Evolutionary conservation across 2,113 vertebrate species (phyloP).

Genomic region (Ctenodactylus gundi): DNA sequence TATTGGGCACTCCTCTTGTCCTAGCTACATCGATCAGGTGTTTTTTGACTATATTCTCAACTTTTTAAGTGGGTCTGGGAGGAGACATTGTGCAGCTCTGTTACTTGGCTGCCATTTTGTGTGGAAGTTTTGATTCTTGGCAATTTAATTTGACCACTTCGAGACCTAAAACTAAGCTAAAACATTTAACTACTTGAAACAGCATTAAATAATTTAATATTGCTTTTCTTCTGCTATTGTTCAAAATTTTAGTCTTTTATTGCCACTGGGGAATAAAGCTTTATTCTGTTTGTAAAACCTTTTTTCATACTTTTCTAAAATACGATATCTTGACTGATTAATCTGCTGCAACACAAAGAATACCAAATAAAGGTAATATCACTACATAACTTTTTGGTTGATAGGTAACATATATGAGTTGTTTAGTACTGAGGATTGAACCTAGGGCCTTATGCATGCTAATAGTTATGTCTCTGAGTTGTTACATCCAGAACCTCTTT

Average conservation of each 20-base stretch:
- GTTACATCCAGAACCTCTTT: no score
- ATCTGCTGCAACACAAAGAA: not conserved
- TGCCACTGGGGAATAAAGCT: not conserved
- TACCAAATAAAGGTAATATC: not conserved
- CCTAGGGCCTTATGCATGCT: not conserved
- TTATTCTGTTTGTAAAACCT: not conserved
- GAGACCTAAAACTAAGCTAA: slow-evolving; percentile 33
- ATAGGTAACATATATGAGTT: not conserved
- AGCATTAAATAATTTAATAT: not conserved
- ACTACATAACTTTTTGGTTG: not conserved
- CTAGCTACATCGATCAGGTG: no score
- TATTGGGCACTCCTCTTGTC: no score
- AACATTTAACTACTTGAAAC: not conserved
- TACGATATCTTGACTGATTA: not conserved
- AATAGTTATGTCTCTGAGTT: no score
- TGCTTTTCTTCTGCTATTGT: not conserved
- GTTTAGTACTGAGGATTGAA: not conserved
- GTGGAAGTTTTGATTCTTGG: not conserved
- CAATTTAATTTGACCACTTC: not conserved
- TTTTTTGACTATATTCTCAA: no score
- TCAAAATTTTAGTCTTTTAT: not conserved
- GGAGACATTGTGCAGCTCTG: no score
- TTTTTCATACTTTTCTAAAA: not conserved
- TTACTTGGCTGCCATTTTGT: no score
- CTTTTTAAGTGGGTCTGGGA: no score